phyloP scores from a whole-genome alignment of 2,888 invertebrate species.

The Sialis lutaria region DNA sequence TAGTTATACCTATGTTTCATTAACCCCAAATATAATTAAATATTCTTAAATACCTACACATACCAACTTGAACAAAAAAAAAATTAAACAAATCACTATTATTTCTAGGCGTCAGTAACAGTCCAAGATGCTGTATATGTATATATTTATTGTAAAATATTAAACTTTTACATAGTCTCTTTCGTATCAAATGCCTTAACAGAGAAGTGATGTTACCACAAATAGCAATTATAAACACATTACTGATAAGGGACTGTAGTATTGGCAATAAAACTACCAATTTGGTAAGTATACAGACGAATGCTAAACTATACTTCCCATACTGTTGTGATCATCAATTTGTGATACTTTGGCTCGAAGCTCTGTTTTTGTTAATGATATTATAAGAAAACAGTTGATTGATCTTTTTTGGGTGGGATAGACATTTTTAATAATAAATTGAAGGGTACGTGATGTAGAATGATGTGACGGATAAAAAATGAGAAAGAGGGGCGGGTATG shows the following conservation, averaged over 20 bases:
- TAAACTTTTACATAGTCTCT: neutral
- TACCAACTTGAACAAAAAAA: neutral
- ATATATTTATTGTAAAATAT: neutral
- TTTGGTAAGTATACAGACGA: neutral
- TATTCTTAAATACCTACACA: no score
- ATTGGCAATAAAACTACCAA: no score
- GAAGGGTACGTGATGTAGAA: neutral
- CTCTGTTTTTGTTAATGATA: conserved; percentile 24
- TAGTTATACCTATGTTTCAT: no score
- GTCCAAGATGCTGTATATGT: neutral
- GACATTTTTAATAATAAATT: conserved; percentile 3
- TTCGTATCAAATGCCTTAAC: neutral
- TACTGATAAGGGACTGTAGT: conserved; percentile 3
- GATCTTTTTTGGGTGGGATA: conserved; percentile 6
- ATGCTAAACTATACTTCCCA: conserved; percentile 13
- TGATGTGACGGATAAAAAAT: no score
- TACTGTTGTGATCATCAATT: conserved; percentile 17
- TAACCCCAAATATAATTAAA: no score
- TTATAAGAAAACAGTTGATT: conserved; percentile 3
- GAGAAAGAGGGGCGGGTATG: no score
- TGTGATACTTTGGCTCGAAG: conserved; percentile 18
- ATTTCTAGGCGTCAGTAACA: neutral
- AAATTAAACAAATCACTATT: neutral
- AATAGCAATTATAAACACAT: conserved; percentile 6
- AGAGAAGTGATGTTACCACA: neutral